Evolutionary conservation across 2,113 vertebrate species (phyloP).

Genomic region (Pantherophis guttatus): DNA sequence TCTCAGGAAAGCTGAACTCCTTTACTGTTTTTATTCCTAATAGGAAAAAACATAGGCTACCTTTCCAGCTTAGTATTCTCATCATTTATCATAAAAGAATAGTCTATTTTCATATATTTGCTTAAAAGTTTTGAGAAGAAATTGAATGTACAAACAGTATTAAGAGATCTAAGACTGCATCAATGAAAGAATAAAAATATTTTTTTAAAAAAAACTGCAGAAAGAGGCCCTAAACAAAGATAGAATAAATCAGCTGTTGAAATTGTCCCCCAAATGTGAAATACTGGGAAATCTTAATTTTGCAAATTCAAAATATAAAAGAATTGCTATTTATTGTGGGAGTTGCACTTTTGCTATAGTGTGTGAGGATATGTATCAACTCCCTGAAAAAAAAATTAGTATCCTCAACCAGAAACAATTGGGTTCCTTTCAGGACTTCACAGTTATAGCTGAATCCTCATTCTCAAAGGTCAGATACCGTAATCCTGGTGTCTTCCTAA

Average conservation of each 20-base stretch:
- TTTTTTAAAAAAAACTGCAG: not conserved
- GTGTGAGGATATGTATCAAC: not conserved
- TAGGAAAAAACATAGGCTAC: not conserved
- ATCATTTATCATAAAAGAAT: slow-evolving; percentile 12
- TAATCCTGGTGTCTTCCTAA: not conserved
- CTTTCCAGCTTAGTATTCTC: not conserved
- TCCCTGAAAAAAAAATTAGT: not conserved
- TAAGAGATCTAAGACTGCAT: not conserved
- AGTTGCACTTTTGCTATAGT: not conserved
- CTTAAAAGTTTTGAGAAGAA: not conserved
- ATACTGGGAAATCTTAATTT: not conserved
- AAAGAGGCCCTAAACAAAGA: not conserved
- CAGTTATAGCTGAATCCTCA: not conserved
- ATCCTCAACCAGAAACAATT: not conserved
- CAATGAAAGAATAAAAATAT: not conserved
- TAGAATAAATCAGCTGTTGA: not conserved
- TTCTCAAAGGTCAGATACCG: not conserved
- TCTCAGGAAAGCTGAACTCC: not conserved
- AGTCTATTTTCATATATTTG: not conserved
- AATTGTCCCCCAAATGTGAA: slow-evolving; percentile 27
- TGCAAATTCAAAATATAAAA: not conserved
- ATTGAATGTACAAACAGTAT: not conserved
- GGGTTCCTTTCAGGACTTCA: not conserved
- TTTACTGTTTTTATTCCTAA: not conserved
- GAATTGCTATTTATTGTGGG: not conserved